A percentile compares a stretch with the other conserved stretches of the same genome.
These are phyloP conservation scores for Dilophus febrilis DNA, from an alignment of 2,888 invertebrate genomes.

Conservation along the genomic window DNA sequence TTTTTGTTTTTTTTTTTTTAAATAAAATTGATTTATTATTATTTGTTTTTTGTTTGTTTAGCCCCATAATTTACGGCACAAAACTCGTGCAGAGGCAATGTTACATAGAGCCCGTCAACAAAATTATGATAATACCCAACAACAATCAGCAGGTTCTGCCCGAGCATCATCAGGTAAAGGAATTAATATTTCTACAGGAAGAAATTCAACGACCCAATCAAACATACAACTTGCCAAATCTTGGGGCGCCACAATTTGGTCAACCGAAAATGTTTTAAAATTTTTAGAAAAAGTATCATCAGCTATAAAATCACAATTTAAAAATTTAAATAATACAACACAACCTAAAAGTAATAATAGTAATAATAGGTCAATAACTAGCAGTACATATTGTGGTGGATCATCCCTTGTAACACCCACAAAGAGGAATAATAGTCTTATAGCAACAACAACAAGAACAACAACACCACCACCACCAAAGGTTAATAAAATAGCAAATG, in stretches of 20 bases:
- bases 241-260: slow-evolving; percentile 37
- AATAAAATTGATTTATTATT: not conserved
- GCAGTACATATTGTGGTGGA: slow-evolving; percentile 18
- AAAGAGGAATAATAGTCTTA: too few species aligned
- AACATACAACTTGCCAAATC: slow-evolving; percentile 33
- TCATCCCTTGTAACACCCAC: too few species aligned
- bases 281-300: slow-evolving; percentile 50
- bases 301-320: slow-evolving; percentile 24
- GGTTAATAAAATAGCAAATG: too few species aligned
- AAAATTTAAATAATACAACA: slow-evolving; percentile 5
- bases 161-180: slow-evolving; percentile 15
- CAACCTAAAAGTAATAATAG: not conserved
- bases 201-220: slow-evolving; percentile 22
- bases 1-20: not conserved
- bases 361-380: slow-evolving; percentile 18
- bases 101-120: slow-evolving; percentile 46
- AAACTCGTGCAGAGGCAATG: slow-evolving; percentile 62
- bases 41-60: slow-evolving; percentile 1
- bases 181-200: slow-evolving; percentile 19
- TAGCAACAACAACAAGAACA: too few species aligned
- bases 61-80: slow-evolving; percentile 8
- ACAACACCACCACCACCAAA: too few species aligned
- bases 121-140: slow-evolving; percentile 10
- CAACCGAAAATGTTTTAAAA: slow-evolving; percentile 39
- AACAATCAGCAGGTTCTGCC: not conserved